phyloP scores from a whole-genome alignment of 1,140 invertebrate species.

The Leptinotarsa texana region DNA sequence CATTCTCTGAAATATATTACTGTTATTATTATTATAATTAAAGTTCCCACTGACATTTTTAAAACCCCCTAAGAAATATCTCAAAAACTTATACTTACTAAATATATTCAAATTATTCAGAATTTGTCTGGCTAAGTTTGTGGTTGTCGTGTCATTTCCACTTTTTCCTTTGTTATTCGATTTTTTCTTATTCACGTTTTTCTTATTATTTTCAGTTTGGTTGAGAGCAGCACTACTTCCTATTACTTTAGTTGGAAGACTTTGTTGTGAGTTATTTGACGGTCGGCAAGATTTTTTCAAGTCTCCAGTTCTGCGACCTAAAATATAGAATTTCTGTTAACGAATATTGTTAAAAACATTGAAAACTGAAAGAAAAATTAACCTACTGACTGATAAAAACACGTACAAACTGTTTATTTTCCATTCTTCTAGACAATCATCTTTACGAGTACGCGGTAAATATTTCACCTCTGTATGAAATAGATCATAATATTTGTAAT shows the following conservation, averaged over 20 bases:
- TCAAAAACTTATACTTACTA: slow-evolving; percentile 58
- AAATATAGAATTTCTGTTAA: not conserved
- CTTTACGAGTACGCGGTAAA: too few species aligned
- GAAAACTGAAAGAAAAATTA: too few species aligned
- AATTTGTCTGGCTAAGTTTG: slow-evolving; percentile 75
- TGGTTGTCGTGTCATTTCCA: slow-evolving; percentile 52
- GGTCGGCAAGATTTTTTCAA: slow-evolving; percentile 37
- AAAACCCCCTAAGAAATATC: too few species aligned
- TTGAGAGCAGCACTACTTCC: slow-evolving; percentile 47
- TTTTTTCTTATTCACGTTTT: slow-evolving; percentile 47
- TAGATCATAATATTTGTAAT: too few species aligned
- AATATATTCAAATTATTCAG: slow-evolving; percentile 81
- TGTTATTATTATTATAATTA: too few species aligned
- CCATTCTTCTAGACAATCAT: too few species aligned
- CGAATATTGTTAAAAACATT: too few species aligned
- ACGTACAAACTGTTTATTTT: too few species aligned
- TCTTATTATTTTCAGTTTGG: slow-evolving; percentile 39
- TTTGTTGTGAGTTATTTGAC: slow-evolving; percentile 28
- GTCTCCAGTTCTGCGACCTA: slow-evolving; percentile 45
- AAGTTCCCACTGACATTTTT: too few species aligned
- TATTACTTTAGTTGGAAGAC: slow-evolving; percentile 41
- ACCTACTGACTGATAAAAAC: too few species aligned
- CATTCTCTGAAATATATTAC: too few species aligned
- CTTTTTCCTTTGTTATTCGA: slow-evolving; percentile 46
- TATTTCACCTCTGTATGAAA: too few species aligned